Percentiles rank a stretch among this genome's conserved stretches.
Evolutionary conservation across 2,888 invertebrate genomes (phyloP).

Genomic region (Apodemia zela): DNA sequence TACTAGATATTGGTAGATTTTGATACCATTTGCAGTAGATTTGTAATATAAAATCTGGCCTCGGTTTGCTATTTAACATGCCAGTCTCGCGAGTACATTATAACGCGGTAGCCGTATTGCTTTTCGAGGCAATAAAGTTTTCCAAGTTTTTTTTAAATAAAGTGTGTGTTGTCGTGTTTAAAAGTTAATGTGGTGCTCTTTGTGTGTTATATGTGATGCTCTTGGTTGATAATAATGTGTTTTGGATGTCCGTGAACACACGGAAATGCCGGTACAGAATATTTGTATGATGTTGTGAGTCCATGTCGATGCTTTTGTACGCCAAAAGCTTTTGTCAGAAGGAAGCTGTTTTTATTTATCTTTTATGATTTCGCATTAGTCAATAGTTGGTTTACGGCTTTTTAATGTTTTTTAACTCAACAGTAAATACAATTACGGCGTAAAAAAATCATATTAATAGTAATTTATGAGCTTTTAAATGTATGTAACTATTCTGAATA

Average conservation of each 20-base stretch:
- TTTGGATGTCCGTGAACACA: constrained; percentile 31
- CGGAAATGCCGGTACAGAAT: constrained; percentile 23
- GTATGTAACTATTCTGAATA: no score
- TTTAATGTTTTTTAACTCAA: neutral
- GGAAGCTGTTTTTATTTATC: neutral
- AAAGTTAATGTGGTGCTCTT: constrained; percentile 27
- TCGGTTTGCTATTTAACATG: neutral
- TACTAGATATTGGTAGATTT: constrained; percentile 40
- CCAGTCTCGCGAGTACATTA: constrained; percentile 41
- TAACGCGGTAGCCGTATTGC: constrained; percentile 43
- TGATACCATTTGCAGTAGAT: neutral
- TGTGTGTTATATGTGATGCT: constrained; percentile 33
- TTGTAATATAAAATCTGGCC: neutral
- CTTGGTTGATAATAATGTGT: constrained; percentile 30
- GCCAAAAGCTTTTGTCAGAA: neutral
- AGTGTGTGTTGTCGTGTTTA: constrained; percentile 26
- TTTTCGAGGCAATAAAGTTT: constrained; percentile 11
- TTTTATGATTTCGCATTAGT: constrained; percentile 10
- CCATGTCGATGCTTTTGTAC: neutral
- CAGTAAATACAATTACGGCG: neutral
- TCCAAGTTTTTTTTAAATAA: constrained; percentile 19
- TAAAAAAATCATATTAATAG: neutral
- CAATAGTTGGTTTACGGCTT: neutral
- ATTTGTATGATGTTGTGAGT: neutral
- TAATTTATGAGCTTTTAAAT: no score